Percentiles rank a stretch among this genome's conserved stretches.
phyloP scores from a whole-genome alignment of 2,888 invertebrate genomes.

The Drosophila lacicola region DNA sequence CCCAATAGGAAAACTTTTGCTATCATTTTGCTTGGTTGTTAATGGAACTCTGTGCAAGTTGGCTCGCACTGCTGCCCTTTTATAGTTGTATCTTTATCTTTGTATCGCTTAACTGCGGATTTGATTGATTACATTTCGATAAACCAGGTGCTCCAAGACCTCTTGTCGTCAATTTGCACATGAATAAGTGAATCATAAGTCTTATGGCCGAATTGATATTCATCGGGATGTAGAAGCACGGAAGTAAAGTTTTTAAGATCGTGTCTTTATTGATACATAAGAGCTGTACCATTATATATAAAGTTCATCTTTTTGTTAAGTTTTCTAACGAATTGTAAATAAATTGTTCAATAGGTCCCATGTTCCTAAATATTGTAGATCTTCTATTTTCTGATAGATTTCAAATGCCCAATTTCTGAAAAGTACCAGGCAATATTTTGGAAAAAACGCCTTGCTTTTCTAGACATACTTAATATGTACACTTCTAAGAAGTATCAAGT shows the following conservation, averaged over 20 bases:
- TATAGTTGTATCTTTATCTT: constrained; percentile 27
- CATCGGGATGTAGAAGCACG: not conserved
- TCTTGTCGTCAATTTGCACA: not conserved
- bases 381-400: too few relatives aligned
- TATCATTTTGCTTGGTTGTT: constrained; percentile 36
- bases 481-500: not conserved
- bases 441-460: not conserved
- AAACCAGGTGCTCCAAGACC: not conserved
- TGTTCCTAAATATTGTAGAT: too few relatives aligned
- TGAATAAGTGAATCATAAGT: constrained; percentile 3
- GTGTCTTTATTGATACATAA: too few relatives aligned
- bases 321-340: too few relatives aligned
- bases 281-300: too few relatives aligned
- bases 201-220: constrained; percentile 1
- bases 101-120: constrained; percentile 1
- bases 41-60: constrained; percentile 4
- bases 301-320: too few relatives aligned
- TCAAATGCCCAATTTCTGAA: too few relatives aligned
- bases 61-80: not conserved
- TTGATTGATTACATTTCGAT: constrained; percentile 32
- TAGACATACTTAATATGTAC: not conserved
- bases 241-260: too few relatives aligned
- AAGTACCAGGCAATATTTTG: too few relatives aligned
- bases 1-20: constrained; percentile 37
- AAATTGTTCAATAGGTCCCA: too few relatives aligned